Evolutionary conservation across 2,797 vertebrate genomes (phyloP).

Genomic region (Gallinago stenura): DNA sequence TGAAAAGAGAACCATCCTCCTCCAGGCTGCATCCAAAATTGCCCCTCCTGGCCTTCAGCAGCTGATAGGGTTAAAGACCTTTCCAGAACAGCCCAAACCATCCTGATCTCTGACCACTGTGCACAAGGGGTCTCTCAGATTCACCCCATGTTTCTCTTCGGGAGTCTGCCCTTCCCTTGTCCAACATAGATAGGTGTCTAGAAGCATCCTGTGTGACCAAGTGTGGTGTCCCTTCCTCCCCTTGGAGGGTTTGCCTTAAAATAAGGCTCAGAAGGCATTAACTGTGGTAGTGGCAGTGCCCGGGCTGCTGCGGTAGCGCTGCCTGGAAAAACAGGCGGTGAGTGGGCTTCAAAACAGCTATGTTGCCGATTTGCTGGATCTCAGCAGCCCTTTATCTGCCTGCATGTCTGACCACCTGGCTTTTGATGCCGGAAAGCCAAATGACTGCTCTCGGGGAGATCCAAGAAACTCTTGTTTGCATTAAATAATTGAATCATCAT

Average conservation of each 20-base stretch:
- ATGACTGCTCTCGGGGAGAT: not conserved
- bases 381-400: not conserved
- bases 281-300: not conserved
- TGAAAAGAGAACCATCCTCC: not conserved
- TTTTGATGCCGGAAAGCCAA: not conserved
- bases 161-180: not conserved
- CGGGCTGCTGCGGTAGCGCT: not conserved
- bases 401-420: not conserved
- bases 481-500: not conserved
- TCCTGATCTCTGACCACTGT: not conserved
- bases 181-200: accelerated
- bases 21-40: not conserved
- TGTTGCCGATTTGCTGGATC: not conserved
- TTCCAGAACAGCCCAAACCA: not conserved
- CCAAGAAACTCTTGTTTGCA: not conserved
- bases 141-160: not conserved
- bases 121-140: not conserved
- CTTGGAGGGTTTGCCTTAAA: not conserved
- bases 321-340: not conserved
- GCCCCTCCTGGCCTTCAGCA: not conserved
- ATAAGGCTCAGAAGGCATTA: accelerated
- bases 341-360: not conserved
- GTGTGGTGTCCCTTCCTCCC: not conserved
- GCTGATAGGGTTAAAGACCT: not conserved
- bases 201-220: accelerated